Base-by-base conservation (phyloP, 2,113 vertebrate species). In the Daubentonia madagascariensis region DNA sequence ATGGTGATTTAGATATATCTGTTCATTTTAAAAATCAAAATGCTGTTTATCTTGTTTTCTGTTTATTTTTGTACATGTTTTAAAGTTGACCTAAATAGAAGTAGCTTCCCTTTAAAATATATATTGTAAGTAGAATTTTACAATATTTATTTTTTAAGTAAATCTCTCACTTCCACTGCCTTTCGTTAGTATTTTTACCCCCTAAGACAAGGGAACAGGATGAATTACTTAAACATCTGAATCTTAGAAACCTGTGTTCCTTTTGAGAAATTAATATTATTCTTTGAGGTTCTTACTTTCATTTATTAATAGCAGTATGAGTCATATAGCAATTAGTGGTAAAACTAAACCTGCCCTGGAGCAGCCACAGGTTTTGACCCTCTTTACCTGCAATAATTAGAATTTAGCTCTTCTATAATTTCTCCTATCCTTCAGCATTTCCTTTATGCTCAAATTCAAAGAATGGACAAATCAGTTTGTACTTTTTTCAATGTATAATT, bases 11-110 rank as follows among this genome's bases (percentile, higher is more conserved):
- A 76, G n/a, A 35, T 88, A 32, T 70, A 11, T 72, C 23, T 96
- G 17, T 76, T 70, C 87, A 63, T 84, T 94, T 91, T 88, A 54
- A 91, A 96, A 96, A 87, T 91, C 32, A 86, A 88, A 96, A 78
- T 88, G 12, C 10, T 90, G 6, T 45, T 91, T 79, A 76, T 32
- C 13, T 96, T 52, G 1, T 37, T 81, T 72, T 80, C 28, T 68
- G 0, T 85, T 85, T 89, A 63, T 70, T 94, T 76, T 84, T 92
- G 48, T 80, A 50, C 68, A 8, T 84, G 48, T 89, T 81, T 97
- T 80, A 73, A 80, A 95, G 52, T 95, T 83, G 7, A 50, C n/a
- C 83, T 88, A 79, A 54, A 54, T 57, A 88, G 30, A 92, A 78
- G 43, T 68, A 70, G 28, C 14, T 54, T 78, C 37, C 35, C 22